Evolutionary conservation across 2,113 vertebrate species (phyloP).

Genomic region (Pachyramphus minor): DNA sequence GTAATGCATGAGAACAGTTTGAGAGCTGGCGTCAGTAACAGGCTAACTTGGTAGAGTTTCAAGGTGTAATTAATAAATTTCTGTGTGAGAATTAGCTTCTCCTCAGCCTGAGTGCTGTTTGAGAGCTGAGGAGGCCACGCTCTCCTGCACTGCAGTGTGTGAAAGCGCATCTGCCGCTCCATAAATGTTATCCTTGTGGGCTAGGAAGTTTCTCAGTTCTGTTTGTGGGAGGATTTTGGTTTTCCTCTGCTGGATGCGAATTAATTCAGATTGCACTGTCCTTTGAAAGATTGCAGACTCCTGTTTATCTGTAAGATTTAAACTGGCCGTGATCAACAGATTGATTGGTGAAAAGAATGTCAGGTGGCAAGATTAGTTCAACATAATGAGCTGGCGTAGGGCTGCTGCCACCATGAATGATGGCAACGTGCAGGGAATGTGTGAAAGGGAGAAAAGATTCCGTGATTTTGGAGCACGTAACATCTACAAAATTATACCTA

Average conservation of each 20-base stretch:
- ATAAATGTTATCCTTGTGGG: background rate
- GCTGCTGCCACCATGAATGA: background rate
- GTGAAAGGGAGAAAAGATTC: constrained; percentile 16
- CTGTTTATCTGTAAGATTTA: background rate
- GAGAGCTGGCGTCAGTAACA: background rate
- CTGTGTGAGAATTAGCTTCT: background rate
- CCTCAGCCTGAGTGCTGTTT: background rate
- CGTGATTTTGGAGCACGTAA: background rate
- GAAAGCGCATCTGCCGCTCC: background rate
- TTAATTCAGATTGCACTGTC: background rate
- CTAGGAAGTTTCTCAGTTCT: background rate
- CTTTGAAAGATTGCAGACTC: background rate
- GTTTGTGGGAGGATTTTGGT: background rate
- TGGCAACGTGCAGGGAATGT: background rate
- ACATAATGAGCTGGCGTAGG: background rate
- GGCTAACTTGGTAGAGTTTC: background rate
- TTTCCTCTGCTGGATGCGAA: background rate
- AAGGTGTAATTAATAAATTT: constrained; percentile 17
- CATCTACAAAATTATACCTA: constrained; percentile 7
- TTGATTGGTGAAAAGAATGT: background rate
- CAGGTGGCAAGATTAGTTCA: background rate
- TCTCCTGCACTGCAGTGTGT: background rate
- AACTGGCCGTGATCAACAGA: background rate
- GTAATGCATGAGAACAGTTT: background rate
- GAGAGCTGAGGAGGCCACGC: background rate